These are phyloP conservation scores for Dreissena polymorpha DNA, from an alignment of 1,140 invertebrate species.

Conservation along the genomic window DNA sequence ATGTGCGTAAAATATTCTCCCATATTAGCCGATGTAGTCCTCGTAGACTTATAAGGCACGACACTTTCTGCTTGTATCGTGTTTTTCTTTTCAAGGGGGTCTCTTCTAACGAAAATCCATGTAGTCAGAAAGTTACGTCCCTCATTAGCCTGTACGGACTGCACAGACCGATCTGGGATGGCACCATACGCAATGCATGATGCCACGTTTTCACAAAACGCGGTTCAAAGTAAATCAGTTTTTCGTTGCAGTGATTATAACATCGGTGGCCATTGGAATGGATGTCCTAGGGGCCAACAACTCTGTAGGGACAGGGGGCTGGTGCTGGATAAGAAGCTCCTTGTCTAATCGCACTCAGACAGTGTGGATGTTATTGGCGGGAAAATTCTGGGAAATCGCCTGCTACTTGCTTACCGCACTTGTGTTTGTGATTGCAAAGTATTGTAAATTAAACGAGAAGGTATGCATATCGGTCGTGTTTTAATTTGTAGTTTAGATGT, in stretches of 20 bases:
- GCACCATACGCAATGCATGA: too few species aligned
- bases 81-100: too few species aligned
- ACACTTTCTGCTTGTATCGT: too few species aligned
- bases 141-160: too few species aligned
- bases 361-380: slow-evolving; percentile 53
- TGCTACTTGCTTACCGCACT: slow-evolving; percentile 44
- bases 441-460: slow-evolving; percentile 27
- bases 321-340: slow-evolving; percentile 59
- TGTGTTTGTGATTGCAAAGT: slow-evolving; percentile 43
- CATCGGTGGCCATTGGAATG: slow-evolving; percentile 21
- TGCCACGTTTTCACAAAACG: too few species aligned
- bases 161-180: too few species aligned
- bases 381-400: slow-evolving; percentile 58
- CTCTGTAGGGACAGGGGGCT: slow-evolving; percentile 50
- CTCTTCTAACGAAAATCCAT: too few species aligned
- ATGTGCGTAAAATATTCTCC: too few species aligned
- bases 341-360: background rate
- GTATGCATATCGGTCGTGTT: slow-evolving; percentile 14
- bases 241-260: background rate
- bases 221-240: too few species aligned
- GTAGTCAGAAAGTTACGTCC: too few species aligned
- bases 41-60: too few species aligned
- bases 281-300: slow-evolving; percentile 51
- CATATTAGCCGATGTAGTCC: too few species aligned
- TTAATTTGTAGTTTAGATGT: background rate